A percentile compares a stretch with the other conserved stretches of the same genome.
These are phyloP conservation scores for Xiphophorus maculatus DNA, from an alignment of 2,113 vertebrate species.

Conservation along the genomic window DNA sequence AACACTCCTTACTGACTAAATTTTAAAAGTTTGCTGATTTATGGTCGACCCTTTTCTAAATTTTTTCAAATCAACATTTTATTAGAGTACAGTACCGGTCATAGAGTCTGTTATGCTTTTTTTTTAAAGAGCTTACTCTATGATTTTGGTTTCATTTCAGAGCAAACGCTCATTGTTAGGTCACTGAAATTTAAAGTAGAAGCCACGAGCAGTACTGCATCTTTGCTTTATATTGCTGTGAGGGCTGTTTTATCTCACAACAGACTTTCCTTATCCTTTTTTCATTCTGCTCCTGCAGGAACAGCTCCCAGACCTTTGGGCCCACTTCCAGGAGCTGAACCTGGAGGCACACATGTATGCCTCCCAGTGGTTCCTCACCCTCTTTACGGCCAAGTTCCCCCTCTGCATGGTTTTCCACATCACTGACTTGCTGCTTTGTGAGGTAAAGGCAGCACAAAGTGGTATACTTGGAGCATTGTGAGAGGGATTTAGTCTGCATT, in stretches of 20 bases:
- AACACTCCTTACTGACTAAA: background rate
- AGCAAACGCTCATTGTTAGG: background rate
- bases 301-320: conserved; percentile 90
- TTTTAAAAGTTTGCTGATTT: too few relatives aligned
- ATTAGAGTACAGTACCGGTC: too few relatives aligned
- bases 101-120: background rate
- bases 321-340: conserved; percentile 90
- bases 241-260: background rate
- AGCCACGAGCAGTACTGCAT: background rate
- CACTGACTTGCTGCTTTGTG: conserved; percentile 96
- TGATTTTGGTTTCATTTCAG: background rate
- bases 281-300: conserved; percentile 80
- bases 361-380: conserved; percentile 98
- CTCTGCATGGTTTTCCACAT: conserved; percentile 99
- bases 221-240: background rate
- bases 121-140: background rate
- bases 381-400: conserved; percentile 99
- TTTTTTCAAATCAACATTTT: too few relatives aligned
- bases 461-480: background rate
- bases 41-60: too few relatives aligned
- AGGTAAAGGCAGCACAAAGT: conserved; percentile 80
- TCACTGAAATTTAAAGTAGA: background rate
- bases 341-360: conserved; percentile 99
- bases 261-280: background rate
- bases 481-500: conserved; percentile 12